Evolutionary conservation across 2,113 vertebrate species (phyloP).

Genomic region (Cyprinodon variegatus): DNA sequence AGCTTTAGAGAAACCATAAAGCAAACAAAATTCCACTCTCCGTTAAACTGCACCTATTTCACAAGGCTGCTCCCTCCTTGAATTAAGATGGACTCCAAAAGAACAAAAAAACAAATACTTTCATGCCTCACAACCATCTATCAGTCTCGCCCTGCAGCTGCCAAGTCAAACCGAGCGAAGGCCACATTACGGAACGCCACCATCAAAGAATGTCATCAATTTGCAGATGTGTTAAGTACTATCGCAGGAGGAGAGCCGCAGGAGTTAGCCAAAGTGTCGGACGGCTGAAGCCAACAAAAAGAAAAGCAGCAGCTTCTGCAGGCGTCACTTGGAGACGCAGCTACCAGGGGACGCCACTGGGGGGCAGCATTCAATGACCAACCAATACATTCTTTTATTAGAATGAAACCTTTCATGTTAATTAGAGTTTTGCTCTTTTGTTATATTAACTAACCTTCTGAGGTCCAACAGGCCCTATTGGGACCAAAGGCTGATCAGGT

Average conservation of each 20-base stretch:
- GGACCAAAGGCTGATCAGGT: too few species aligned
- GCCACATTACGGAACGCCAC: constrained; percentile 19
- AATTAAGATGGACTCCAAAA: constrained; percentile 64
- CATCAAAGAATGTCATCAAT: constrained; percentile 63
- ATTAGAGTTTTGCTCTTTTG: too few species aligned
- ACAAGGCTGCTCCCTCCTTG: constrained; percentile 33
- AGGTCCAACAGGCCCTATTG: too few species aligned
- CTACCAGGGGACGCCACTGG: constrained; percentile 43
- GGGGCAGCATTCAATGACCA: constrained; percentile 54
- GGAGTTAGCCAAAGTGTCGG: constrained; percentile 33
- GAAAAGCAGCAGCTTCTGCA: constrained; percentile 14
- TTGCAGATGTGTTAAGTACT: constrained; percentile 60
- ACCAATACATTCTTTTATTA: not conserved
- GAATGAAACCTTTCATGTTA: too few species aligned
- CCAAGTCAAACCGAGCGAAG: constrained; percentile 65
- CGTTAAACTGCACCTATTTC: constrained; percentile 64
- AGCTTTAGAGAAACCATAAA: constrained; percentile 53
- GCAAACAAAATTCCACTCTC: constrained; percentile 39
- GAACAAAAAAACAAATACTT: constrained; percentile 75
- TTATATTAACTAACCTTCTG: too few species aligned
- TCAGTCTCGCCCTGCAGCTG: constrained; percentile 59
- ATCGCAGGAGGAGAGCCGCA: constrained; percentile 38
- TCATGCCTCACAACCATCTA: constrained; percentile 50
- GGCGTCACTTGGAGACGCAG: constrained; percentile 6
- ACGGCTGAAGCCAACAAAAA: constrained; percentile 20